These are phyloP conservation scores for Malachius bipustulatus DNA, from an alignment of 2,888 invertebrate species.

Conservation along the genomic window DNA sequence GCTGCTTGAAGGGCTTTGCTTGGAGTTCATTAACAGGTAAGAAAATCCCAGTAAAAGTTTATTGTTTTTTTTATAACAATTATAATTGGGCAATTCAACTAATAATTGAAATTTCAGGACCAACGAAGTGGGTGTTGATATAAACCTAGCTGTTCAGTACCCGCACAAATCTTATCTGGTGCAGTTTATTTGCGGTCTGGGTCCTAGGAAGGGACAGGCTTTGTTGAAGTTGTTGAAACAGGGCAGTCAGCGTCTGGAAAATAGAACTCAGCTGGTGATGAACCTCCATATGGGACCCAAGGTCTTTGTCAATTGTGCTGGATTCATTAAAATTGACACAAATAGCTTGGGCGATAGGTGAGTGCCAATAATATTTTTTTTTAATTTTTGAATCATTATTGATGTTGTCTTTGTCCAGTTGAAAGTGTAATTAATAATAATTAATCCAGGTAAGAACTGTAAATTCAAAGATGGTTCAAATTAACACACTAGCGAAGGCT, in stretches of 20 bases:
- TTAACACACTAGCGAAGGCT: no score
- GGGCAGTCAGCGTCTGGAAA: conserved; percentile 84
- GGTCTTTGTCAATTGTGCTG: conserved; percentile 97
- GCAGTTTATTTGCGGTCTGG: conserved; percentile 95
- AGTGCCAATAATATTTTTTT: no score
- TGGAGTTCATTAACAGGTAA: conserved; percentile 90
- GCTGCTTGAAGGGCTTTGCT: conserved; percentile 67
- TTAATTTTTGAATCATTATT: no score
- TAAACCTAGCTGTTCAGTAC: conserved; percentile 84
- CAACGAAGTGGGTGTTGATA: conserved; percentile 96
- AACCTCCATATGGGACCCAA: conserved; percentile 90
- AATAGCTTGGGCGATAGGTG: conserved; percentile 77
- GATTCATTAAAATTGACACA: conserved; percentile 97
- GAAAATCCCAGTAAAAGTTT: no score
- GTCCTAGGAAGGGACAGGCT: conserved; percentile 87
- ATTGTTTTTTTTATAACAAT: no score
- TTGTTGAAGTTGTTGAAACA: conserved; percentile 78
- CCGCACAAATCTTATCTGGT: conserved; percentile 78
- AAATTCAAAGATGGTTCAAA: conserved; percentile 1
- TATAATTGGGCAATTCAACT: no score
- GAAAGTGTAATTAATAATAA: no score
- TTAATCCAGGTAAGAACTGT: no score
- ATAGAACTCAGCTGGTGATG: conserved; percentile 89
- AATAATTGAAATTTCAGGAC: no score
- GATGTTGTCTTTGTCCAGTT: no score